Conservation (phyloP, 2,797 vertebrate genomes). For the Peromyscus melanophrys region DNA sequence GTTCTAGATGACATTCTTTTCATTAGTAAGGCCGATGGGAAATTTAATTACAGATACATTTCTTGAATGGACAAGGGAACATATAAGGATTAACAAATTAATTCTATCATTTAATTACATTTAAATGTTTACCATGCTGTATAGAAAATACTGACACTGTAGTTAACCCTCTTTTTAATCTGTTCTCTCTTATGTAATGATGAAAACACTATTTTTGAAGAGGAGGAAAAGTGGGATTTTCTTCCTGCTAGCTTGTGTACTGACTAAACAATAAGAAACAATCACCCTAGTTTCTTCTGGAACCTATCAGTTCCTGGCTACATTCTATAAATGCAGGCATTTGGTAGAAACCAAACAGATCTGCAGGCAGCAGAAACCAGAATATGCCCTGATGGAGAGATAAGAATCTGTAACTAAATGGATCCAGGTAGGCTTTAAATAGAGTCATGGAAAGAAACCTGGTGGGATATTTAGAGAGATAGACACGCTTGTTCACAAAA, state of each 20-base stretch:
- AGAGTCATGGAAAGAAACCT: constrained; percentile 53
- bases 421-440: constrained; percentile 84
- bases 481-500: constrained; percentile 37
- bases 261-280: constrained; percentile 90
- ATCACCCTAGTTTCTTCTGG: constrained; percentile 92
- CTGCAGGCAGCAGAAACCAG: constrained; percentile 86
- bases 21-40: constrained; percentile 82
- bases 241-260: constrained; percentile 87
- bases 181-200: constrained; percentile 69
- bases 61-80: constrained; percentile 85
- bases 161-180: constrained; percentile 51
- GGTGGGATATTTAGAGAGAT: constrained; percentile 54
- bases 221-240: constrained; percentile 86
- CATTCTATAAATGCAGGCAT: constrained; percentile 82
- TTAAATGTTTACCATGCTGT: constrained; percentile 82
- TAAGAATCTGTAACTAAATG: constrained; percentile 87
- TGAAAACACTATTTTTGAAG: constrained; percentile 70
- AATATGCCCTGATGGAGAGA: constrained; percentile 83
- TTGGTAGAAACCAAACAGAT: constrained; percentile 83
- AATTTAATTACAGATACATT: constrained; percentile 88
- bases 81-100: constrained; percentile 86
- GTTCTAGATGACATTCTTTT: constrained; percentile 86
- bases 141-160: constrained; percentile 76
- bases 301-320: constrained; percentile 90
- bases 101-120: constrained; percentile 86